Percentiles rank a stretch among this genome's conserved stretches.
These are phyloP conservation scores for Drosophila mulleri DNA, from an alignment of 2,888 invertebrate species.

Conservation along the genomic window DNA sequence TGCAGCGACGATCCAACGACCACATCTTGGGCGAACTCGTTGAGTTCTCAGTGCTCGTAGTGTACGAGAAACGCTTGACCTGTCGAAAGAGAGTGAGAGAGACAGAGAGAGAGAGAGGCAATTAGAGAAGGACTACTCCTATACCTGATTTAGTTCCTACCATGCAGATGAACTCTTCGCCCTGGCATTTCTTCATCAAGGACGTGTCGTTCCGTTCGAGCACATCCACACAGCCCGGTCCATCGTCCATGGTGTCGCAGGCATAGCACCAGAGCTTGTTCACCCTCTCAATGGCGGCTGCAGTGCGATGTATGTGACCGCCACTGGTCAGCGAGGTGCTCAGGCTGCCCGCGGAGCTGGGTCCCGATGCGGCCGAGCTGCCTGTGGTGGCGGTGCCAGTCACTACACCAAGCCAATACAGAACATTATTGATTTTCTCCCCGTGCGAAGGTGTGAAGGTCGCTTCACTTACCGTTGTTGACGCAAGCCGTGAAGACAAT, in stretches of 20 bases:
- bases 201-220: slow-evolving; percentile 86
- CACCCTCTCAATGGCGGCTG: slow-evolving; percentile 90
- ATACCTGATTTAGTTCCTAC: slow-evolving; percentile 84
- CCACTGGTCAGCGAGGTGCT: slow-evolving; percentile 86
- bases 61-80: slow-evolving; percentile 93
- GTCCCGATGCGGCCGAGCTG: slow-evolving; percentile 75
- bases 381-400: slow-evolving; percentile 65
- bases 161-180: slow-evolving; percentile 91
- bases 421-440: slow-evolving; percentile 6
- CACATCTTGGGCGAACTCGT: slow-evolving; percentile 92
- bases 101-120: background rate
- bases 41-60: slow-evolving; percentile 92
- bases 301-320: slow-evolving; percentile 89
- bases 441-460: slow-evolving; percentile 36
- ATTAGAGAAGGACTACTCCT: background rate
- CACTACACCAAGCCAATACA: slow-evolving; percentile 29
- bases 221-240: slow-evolving; percentile 88
- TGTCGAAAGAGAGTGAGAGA: slow-evolving; percentile 21
- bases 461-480: slow-evolving; percentile 56
- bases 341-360: slow-evolving; percentile 59
- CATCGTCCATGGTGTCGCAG: slow-evolving; percentile 91
- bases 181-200: slow-evolving; percentile 90
- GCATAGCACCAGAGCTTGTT: slow-evolving; percentile 93
- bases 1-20: slow-evolving; percentile 93
- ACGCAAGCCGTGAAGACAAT: slow-evolving; percentile 71